Base-by-base conservation (phyloP, 1,140 invertebrate species). In the Dendrolimus kikuchii region DNA sequence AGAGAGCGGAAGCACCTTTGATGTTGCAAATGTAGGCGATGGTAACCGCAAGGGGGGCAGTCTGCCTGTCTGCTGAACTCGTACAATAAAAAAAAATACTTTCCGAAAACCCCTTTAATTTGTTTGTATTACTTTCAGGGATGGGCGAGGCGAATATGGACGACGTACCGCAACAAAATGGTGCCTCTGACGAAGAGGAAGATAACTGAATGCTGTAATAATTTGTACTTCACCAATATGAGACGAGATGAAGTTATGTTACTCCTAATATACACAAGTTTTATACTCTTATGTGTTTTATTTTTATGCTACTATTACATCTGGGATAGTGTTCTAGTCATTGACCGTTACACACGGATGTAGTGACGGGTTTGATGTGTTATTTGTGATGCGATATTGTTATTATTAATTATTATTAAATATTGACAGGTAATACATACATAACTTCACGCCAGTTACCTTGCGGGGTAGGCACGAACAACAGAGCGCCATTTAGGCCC, bases 91-190 rank as follows among this genome's bases (percentile, higher is more conserved):
- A 45, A 3, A 45, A 10, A 7, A 5, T 5, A n/a, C 44, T 5
- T 10, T 45, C 23, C 8, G 23, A 45, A 45, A 5, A 45, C 4
- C 43, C 43, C 23, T 23, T 23, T 23, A 23, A 23, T 23, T 23
- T 23, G 1, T 23, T 23, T 23, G 23, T 23, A n/a, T 48, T 41
- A 51, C 49, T 62, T 51, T 0, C 59, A 84, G 81, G 81, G 60
- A 85, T 85, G 81, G 81, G 81, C 37, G 77, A 81, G 40, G 81
- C 79, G 4, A 70, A 68, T 7, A 68, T 75, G 67, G 81, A 80
- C 46, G 81, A 79, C 0, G 77, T 76, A 45, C 79, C 81, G 0
- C 77, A 82, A 61, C 77, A 85, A 47, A 85, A 85, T 43, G 81
- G 81, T 38, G 77, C 79, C 51, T 82, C 81, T 1, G 77, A 81